Base-by-base conservation (phyloP, 2,888 invertebrate species). In the Ceramica pisi region DNA sequence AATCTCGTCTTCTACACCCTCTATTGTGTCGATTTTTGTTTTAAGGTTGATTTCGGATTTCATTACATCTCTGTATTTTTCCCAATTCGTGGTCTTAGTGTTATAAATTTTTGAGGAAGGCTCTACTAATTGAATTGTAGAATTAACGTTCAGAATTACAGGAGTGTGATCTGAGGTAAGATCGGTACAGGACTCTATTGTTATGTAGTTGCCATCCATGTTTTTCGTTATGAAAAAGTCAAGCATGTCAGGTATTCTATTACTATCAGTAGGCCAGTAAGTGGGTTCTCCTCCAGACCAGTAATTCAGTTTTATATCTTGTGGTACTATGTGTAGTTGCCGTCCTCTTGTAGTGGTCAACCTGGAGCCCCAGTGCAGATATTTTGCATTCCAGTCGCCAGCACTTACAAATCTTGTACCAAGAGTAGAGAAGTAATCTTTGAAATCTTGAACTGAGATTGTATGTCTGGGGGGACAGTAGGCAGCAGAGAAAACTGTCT, bases 131-230 rank as follows among this genome's bases (percentile, higher is more conserved):
- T 76, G 44, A 68, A 16, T 64, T n/a, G 12, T 65, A 21, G 67
- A 64, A 64, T 60, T 67, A 1, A 83, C 12, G 21, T 68, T 83
- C n/a, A 84, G 73, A 1, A 84, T 78, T 0, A 85, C 81, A 8
- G 84, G 85, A 2, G 75, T 63, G 51, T 86, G 84, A 51, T 86
- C 78, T 1, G 84, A 80, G 1, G 71, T 59, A 2, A 78, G 61
- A 50, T 87, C 86, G 1, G 16, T 21, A 4, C 64, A 16, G 14
- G 44, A 6, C 9, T 65, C 55, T 26, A 65, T 55, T 0, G 10
- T 65, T 46, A 56, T 3, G 21, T 35, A 65, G 8, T 46, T 53
- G 10, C 44, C 14, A 2, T 46, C 64, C 12, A 56, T 1, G 14
- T 65, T 65, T 21, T 46, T 65, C 3, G n/a, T 6, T 12, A 64